phyloP scores from a whole-genome alignment of 2,888 invertebrate genomes.

The Onthophagus sagittarius region DNA sequence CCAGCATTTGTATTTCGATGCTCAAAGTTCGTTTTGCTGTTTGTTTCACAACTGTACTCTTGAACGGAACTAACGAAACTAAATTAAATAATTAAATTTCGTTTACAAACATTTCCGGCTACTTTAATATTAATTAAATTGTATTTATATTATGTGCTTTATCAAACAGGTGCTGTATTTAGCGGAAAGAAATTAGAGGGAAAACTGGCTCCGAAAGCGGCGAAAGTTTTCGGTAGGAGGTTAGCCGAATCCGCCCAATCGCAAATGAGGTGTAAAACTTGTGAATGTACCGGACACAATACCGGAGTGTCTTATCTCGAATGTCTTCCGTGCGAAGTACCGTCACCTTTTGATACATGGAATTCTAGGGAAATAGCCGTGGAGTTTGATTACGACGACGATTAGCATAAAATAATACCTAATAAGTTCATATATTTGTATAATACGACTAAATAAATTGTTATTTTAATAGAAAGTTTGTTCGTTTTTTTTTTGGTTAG shows the following conservation, averaged over 20 bases:
- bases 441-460: neutral
- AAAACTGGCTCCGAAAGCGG: slow-evolving; percentile 59
- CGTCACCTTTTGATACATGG: neutral
- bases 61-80: neutral
- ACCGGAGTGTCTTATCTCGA: slow-evolving; percentile 63
- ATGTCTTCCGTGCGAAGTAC: slow-evolving; percentile 55
- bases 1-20: neutral
- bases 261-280: slow-evolving; percentile 56
- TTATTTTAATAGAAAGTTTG: neutral
- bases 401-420: neutral
- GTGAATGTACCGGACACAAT: slow-evolving; percentile 66
- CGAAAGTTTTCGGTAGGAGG: slow-evolving; percentile 63
- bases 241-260: slow-evolving; percentile 61
- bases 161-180: slow-evolving; percentile 56
- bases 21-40: neutral
- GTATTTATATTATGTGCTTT: neutral
- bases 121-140: neutral
- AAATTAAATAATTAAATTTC: neutral
- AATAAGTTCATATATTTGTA: neutral
- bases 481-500: neutral
- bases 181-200: slow-evolving; percentile 57
- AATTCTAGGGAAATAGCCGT: slow-evolving; percentile 50
- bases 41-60: neutral
- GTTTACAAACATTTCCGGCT: neutral
- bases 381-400: slow-evolving; percentile 45